These are phyloP conservation scores for Teleogryllus oceanicus DNA, from an alignment of 2,888 invertebrate genomes.

Conservation along the genomic window DNA sequence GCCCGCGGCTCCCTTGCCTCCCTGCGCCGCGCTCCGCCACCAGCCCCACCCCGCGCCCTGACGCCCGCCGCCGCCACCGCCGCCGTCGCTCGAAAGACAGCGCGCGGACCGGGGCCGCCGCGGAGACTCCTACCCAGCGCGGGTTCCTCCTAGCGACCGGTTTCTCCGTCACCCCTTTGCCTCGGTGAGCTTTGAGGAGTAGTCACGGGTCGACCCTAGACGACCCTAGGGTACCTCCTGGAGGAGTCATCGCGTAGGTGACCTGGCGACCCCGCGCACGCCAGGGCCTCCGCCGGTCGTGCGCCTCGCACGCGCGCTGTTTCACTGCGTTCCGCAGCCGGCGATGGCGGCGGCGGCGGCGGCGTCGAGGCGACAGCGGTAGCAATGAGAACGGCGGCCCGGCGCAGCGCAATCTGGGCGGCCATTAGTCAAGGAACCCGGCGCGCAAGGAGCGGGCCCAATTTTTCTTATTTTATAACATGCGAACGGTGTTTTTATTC, in stretches of 20 bases:
- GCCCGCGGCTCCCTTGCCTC: not conserved
- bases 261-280: not conserved
- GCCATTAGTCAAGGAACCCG: not conserved
- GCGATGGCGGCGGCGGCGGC: too few relatives aligned
- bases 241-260: not conserved
- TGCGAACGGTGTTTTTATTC: not conserved
- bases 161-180: not conserved
- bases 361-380: too few relatives aligned
- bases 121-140: too few relatives aligned
- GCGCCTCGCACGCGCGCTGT: too few relatives aligned
- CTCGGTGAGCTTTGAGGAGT: not conserved
- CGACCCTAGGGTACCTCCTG: not conserved
- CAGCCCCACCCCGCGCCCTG: not conserved
- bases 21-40: not conserved
- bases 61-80: not conserved
- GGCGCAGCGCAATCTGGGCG: not conserved
- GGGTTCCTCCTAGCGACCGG: not conserved
- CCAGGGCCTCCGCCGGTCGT: not conserved
- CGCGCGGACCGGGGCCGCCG: too few relatives aligned
- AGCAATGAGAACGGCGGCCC: not conserved
- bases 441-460: not conserved
- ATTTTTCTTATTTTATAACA: constrained; percentile 10
- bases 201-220: not conserved
- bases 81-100: too few relatives aligned
- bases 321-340: too few relatives aligned